phyloP scores from a whole-genome alignment of 2,113 vertebrate species.

The Camelus bactrianus region DNA sequence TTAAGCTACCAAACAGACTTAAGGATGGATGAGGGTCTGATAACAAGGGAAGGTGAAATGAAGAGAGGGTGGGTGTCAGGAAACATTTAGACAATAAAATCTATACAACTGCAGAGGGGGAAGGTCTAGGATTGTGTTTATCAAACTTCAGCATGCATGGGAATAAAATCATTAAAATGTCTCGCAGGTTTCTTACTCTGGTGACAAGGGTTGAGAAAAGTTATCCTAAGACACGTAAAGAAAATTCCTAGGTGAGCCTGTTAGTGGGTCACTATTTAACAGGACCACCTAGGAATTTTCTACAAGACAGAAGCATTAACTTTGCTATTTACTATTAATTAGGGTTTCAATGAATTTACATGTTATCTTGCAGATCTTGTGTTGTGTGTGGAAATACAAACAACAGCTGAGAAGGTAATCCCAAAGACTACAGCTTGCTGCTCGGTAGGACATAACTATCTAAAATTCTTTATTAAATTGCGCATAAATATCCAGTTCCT shows the following conservation, averaged over 20 bases:
- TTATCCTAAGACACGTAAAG: neutral
- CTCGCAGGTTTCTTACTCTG: neutral
- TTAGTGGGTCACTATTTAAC: neutral
- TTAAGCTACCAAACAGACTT: neutral
- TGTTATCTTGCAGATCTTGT: neutral
- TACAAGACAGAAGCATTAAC: neutral
- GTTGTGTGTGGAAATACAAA: neutral
- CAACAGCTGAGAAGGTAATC: neutral
- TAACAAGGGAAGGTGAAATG: neutral
- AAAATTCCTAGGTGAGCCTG: neutral
- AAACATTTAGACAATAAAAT: neutral
- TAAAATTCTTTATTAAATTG: neutral
- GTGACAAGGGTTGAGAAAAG: neutral
- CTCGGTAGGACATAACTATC: neutral
- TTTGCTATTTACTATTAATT: neutral
- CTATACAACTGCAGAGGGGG: neutral
- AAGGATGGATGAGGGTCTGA: neutral
- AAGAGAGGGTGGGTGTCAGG: neutral
- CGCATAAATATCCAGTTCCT: neutral
- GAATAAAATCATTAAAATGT: neutral
- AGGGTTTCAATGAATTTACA: neutral
- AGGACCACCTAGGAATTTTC: neutral
- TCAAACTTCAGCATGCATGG: neutral
- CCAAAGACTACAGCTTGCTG: neutral
- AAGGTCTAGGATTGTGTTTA: neutral